These are phyloP conservation scores for Mesoclemmys tuberculata DNA, from an alignment of 2,113 vertebrate species.

Conservation along the genomic window DNA sequence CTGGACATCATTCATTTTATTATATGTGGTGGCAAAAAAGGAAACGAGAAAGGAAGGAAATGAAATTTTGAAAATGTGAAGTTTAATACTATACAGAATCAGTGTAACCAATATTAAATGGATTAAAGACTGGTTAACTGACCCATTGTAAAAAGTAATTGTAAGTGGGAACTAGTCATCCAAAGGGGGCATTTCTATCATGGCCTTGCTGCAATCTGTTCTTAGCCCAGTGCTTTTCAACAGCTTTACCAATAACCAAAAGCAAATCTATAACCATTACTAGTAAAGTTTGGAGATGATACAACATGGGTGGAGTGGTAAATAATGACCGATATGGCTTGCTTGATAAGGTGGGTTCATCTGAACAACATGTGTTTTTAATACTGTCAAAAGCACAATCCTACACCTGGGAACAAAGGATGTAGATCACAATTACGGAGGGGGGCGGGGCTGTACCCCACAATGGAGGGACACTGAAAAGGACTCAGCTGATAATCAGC, in stretches of 20 bases:
- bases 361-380: background rate
- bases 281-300: background rate
- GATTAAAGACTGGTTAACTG: background rate
- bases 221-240: background rate
- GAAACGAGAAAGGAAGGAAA: background rate
- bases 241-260: background rate
- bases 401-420: background rate
- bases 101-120: background rate
- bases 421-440: background rate
- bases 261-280: background rate
- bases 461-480: background rate
- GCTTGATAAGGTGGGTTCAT: background rate
- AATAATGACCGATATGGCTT: background rate
- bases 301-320: background rate
- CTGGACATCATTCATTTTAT: background rate
- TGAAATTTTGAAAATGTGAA: background rate
- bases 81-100: background rate
- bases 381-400: background rate
- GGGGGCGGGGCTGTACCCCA: background rate
- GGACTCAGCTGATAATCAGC: background rate
- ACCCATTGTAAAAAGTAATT: background rate
- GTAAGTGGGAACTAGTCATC: background rate
- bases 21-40: background rate
- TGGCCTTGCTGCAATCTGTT: background rate
- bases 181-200: background rate